Conservation (phyloP, 2,888 invertebrate species). For the Drosophila meridionalis region DNA sequence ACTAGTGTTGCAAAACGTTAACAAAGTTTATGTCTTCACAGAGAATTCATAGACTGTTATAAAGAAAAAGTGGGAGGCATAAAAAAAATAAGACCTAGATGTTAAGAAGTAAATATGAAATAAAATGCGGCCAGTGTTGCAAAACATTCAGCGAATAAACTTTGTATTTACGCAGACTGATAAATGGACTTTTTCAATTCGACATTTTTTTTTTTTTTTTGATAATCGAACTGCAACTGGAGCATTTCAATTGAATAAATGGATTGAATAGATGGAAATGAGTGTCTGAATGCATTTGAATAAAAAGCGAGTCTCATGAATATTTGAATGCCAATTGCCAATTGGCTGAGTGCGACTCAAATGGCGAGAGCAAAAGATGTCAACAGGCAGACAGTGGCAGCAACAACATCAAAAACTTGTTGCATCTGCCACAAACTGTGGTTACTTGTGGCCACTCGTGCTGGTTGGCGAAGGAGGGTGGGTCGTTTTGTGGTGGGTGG, state of each 20-base stretch:
- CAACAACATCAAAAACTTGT: constrained; percentile 24
- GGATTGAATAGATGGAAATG: constrained; percentile 3
- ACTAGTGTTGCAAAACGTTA: too few relatives aligned
- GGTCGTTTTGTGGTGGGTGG: background rate
- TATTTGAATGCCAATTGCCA: constrained; percentile 24
- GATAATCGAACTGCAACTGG: background rate
- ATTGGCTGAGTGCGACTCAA: constrained; percentile 24
- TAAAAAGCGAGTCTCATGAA: constrained; percentile 8
- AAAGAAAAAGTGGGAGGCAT: too few relatives aligned
- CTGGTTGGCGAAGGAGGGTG: background rate
- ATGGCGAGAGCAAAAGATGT: constrained; percentile 4
- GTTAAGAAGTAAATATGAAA: too few relatives aligned
- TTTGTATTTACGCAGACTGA: background rate
- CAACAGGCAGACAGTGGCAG: constrained; percentile 8
- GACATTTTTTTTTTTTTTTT: too few relatives aligned
- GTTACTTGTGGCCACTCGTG: constrained; percentile 19
- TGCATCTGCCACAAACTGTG: constrained; percentile 27
- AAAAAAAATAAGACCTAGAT: too few relatives aligned
- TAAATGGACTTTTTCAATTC: background rate
- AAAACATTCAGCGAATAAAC: background rate
- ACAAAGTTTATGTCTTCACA: too few relatives aligned
- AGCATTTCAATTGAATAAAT: background rate
- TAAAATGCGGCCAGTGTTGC: background rate
- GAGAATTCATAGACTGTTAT: too few relatives aligned
- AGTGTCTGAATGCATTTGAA: constrained; percentile 6